These are phyloP conservation scores for Sebastes minor DNA, from an alignment of 2,797 vertebrate genomes.

Conservation along the genomic window DNA sequence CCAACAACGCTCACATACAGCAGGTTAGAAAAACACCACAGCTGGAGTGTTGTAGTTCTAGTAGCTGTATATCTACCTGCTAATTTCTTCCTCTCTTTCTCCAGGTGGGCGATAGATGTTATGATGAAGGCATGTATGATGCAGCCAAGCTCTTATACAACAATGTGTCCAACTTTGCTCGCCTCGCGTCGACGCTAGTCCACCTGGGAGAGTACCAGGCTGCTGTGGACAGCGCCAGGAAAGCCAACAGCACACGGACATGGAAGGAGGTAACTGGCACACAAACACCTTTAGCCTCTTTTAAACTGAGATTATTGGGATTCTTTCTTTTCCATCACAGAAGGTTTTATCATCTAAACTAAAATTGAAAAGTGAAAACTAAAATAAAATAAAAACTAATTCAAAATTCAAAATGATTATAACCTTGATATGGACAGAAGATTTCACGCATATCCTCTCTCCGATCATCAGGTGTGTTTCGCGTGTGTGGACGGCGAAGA, in stretches of 20 bases:
- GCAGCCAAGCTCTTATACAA: slow-evolving; percentile 93
- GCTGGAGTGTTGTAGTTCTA: background rate
- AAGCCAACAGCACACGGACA: slow-evolving; percentile 93
- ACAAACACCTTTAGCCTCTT: background rate
- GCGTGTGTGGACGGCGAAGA: slow-evolving; percentile 94
- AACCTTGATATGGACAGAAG: too few species aligned
- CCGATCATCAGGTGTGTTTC: slow-evolving; percentile 89
- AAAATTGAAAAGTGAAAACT: too few species aligned
- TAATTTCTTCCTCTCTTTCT: background rate
- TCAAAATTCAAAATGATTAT: too few species aligned
- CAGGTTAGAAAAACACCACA: slow-evolving; percentile 75
- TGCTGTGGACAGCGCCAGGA: slow-evolving; percentile 92
- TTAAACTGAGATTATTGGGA: fast-evolving
- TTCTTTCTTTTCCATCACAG: background rate
- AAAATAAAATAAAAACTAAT: too few species aligned
- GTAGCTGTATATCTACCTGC: too few species aligned
- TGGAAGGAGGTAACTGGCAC: slow-evolving; percentile 90
- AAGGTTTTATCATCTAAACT: too few species aligned
- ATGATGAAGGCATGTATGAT: slow-evolving; percentile 92
- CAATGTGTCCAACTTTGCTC: slow-evolving; percentile 92
- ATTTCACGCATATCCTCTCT: background rate
- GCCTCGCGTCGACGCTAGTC: slow-evolving; percentile 91
- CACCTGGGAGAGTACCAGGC: slow-evolving; percentile 95
- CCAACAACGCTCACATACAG: slow-evolving; percentile 92
- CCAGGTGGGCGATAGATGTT: slow-evolving; percentile 85